These are phyloP conservation scores for Synanthedon myopaeformis DNA, from an alignment of 2,888 invertebrate genomes.

Conservation along the genomic window DNA sequence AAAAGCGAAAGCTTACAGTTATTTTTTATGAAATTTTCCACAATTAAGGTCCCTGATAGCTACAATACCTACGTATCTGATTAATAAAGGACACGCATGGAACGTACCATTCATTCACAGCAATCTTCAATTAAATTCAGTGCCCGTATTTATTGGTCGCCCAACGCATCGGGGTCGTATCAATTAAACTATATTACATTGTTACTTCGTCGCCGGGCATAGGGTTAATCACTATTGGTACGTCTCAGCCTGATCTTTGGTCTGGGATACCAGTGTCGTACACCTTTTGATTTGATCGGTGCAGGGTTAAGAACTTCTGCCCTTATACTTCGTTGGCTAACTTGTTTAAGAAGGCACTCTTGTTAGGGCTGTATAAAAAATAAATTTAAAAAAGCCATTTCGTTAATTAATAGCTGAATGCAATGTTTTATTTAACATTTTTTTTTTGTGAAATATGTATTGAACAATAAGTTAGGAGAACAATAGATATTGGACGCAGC, in stretches of 20 bases:
- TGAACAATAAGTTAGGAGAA: too few species aligned
- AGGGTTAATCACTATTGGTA: conserved; percentile 64
- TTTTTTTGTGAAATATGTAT: too few species aligned
- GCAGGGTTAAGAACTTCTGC: conserved; percentile 14
- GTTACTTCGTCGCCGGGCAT: conserved; percentile 32
- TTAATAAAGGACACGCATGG: background rate
- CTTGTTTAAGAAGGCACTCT: too few species aligned
- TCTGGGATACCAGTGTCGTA: conserved; percentile 40
- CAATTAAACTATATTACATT: conserved; percentile 65
- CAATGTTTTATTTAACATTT: too few species aligned
- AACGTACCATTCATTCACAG: conserved; percentile 20
- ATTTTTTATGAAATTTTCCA: too few species aligned
- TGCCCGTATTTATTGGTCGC: conserved; percentile 22
- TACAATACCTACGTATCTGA: too few species aligned
- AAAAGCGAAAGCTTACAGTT: too few species aligned
- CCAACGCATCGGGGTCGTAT: conserved; percentile 44
- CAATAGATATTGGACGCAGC: too few species aligned
- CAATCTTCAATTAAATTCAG: conserved; percentile 22
- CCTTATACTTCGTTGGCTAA: background rate
- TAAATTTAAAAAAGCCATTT: too few species aligned
- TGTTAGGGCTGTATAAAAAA: too few species aligned
- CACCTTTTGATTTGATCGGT: conserved; percentile 50
- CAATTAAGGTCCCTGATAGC: too few species aligned
- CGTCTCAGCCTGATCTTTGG: conserved; percentile 54
- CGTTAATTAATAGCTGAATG: too few species aligned